A percentile compares a stretch with the other conserved stretches of the same genome.
These are phyloP conservation scores for Oreochromis aureus DNA, from an alignment of 2,113 vertebrate species.

Conservation along the genomic window DNA sequence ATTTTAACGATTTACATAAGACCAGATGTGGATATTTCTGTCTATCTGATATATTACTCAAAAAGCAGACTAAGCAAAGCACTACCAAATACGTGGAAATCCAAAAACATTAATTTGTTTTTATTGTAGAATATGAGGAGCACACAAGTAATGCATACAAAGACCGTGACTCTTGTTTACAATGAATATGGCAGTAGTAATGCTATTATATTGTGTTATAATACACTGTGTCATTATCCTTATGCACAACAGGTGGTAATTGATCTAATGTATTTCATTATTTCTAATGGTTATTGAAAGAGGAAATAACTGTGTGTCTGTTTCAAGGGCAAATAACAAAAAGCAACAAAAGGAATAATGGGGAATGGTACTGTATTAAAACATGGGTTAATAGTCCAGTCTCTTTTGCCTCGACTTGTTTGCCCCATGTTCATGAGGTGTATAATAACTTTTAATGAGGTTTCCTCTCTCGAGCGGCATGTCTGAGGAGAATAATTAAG, in stretches of 20 bases:
- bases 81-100: neutral
- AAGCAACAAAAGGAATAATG: neutral
- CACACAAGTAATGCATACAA: neutral
- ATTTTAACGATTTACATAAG: neutral
- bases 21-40: neutral
- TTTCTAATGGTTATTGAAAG: neutral
- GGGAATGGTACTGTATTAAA: neutral
- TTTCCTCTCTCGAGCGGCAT: neutral
- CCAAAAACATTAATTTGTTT: neutral
- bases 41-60: neutral
- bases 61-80: neutral
- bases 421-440: neutral
- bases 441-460: neutral
- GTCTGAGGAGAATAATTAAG: neutral
- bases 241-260: neutral
- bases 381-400: neutral
- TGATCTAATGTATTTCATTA: neutral
- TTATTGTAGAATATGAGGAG: neutral
- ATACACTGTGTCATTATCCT: neutral
- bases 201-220: neutral
- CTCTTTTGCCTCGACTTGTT: neutral
- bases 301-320: neutral
- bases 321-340: neutral
- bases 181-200: neutral
- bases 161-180: fast-evolving